Evolutionary conservation across 2,797 vertebrate species (phyloP).

Genomic region (Myripristis murdjan): DNA sequence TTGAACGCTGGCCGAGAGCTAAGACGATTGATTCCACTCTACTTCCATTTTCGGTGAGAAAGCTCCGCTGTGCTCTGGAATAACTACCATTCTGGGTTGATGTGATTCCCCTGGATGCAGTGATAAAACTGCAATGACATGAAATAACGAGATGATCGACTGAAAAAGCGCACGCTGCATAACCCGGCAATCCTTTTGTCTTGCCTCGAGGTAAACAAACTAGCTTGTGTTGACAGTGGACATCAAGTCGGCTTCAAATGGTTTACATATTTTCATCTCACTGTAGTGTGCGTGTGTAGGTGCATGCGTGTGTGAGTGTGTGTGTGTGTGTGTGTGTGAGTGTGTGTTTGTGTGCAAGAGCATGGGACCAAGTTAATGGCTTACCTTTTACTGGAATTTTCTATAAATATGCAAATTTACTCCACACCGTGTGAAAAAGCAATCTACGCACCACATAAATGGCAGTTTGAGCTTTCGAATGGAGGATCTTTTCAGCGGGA

Average conservation of each 20-base stretch:
- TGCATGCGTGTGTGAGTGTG: neutral
- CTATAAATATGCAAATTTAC: constrained; percentile 85
- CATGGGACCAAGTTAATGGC: constrained; percentile 64
- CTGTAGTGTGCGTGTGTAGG: constrained; percentile 1
- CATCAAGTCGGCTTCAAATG: constrained; percentile 57
- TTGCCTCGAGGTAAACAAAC: constrained; percentile 60
- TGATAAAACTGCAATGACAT: constrained; percentile 38
- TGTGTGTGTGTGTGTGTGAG: too few species aligned
- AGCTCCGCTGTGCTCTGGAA: neutral
- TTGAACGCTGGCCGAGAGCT: constrained; percentile 22
- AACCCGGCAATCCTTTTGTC: constrained; percentile 58
- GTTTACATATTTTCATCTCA: constrained; percentile 52
- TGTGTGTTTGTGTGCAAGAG: constrained; percentile 12
- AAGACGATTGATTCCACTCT: constrained; percentile 9
- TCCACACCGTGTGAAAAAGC: constrained; percentile 68
- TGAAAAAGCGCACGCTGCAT: constrained; percentile 43
- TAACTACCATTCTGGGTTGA: constrained; percentile 1
- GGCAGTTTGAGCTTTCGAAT: constrained; percentile 41
- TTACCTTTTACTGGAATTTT: constrained; percentile 72
- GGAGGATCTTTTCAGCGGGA: constrained; percentile 58
- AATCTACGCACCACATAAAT: constrained; percentile 68
- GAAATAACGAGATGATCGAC: constrained; percentile 48
- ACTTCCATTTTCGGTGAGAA: constrained; percentile 11
- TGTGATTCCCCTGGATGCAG: constrained; percentile 20
- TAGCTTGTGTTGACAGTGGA: constrained; percentile 59